Conservation (phyloP, 2,113 vertebrate species). For the Polypterus senegalus region DNA sequence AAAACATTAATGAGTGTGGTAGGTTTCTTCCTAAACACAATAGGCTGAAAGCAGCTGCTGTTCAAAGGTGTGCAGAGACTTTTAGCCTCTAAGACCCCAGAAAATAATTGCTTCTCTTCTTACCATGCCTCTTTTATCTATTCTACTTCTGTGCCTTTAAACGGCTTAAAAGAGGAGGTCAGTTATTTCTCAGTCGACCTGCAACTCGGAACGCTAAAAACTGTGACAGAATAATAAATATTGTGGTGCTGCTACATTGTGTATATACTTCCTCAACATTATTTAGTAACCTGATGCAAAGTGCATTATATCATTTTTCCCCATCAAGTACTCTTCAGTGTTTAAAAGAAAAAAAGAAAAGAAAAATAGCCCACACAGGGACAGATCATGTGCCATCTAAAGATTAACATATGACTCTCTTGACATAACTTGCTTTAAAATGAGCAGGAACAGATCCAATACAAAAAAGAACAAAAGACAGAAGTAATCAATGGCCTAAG, state of each 20-base stretch:
- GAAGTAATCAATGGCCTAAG: constrained; percentile 33
- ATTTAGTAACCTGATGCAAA: constrained; percentile 73
- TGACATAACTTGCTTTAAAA: constrained; percentile 29
- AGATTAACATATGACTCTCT: constrained; percentile 26
- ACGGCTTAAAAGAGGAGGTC: constrained; percentile 43
- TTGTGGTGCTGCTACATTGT: constrained; percentile 67
- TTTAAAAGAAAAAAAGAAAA: constrained; percentile 36
- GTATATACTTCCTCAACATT: constrained; percentile 61
- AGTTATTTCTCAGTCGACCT: constrained; percentile 40
- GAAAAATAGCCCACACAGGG: constrained; percentile 32
- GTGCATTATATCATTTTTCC: constrained; percentile 59
- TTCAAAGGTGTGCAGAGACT: constrained; percentile 53
- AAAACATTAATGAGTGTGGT: constrained; percentile 51
- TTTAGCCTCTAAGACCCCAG: constrained; percentile 35
- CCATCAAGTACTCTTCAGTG: constrained; percentile 49
- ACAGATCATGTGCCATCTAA: constrained; percentile 36
- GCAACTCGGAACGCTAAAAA: constrained; percentile 57
- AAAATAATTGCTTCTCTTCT: constrained; percentile 41
- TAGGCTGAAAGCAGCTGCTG: constrained; percentile 52
- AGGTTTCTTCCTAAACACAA: constrained; percentile 38
- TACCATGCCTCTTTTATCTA: constrained; percentile 32
- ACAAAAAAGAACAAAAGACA: constrained; percentile 28
- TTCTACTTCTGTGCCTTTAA: constrained; percentile 41
- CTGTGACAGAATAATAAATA: constrained; percentile 73
- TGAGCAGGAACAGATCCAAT: constrained; percentile 38